phyloP scores from a whole-genome alignment of 2,797 vertebrate species.

The Bradypodion pumilum region DNA sequence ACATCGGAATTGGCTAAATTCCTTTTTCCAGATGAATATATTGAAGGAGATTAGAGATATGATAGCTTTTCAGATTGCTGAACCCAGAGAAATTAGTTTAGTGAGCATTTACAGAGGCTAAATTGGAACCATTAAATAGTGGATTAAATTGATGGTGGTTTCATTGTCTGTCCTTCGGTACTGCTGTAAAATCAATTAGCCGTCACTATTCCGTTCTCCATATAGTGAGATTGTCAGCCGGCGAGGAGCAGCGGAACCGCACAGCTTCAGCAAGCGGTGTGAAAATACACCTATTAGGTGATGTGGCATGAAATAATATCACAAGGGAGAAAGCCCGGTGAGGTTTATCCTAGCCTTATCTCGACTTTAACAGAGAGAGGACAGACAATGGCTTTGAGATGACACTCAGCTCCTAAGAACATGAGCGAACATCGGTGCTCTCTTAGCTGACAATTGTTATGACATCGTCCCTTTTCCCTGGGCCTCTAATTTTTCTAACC shows the following conservation, averaged over 20 bases:
- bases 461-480: conserved; percentile 38
- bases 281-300: conserved; percentile 77
- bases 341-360: conserved; percentile 76
- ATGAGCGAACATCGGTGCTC: conserved; percentile 63
- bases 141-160: conserved; percentile 99
- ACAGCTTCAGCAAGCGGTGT: conserved; percentile 77
- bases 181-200: conserved; percentile 99
- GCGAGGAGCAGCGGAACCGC: conserved; percentile 92
- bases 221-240: conserved; percentile 95
- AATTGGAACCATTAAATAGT: conserved; percentile 99
- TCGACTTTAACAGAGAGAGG: conserved; percentile 75
- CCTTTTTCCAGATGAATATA: conserved; percentile 99
- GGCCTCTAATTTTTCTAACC: conserved; percentile 42
- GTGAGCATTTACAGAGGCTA: conserved; percentile 99
- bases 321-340: conserved; percentile 70
- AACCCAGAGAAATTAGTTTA: conserved; percentile 99
- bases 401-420: conserved; percentile 73
- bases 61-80: conserved; percentile 99
- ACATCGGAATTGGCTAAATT: conserved; percentile 99
- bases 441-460: conserved; percentile 70
- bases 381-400: conserved; percentile 73
- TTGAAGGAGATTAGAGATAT: conserved; percentile 99
- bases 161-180: conserved; percentile 99
- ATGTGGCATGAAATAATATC: conserved; percentile 72
- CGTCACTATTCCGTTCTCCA: conserved; percentile 99